Evolutionary conservation across 2,888 invertebrate genomes (phyloP).

Genomic region (Monoplex corrugatus): DNA sequence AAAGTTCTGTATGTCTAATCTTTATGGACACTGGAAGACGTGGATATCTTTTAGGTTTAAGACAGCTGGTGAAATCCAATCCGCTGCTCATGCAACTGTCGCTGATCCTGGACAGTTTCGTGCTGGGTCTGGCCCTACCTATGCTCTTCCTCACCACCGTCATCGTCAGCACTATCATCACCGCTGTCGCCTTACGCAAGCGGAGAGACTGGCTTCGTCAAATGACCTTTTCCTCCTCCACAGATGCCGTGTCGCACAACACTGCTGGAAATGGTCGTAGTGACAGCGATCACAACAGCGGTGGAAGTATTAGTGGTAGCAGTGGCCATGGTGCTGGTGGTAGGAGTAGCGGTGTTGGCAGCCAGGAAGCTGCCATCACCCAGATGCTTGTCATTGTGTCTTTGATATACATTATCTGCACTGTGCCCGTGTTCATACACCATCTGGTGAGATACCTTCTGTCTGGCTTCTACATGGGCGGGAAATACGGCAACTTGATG

Average conservation of each 20-base stretch:
- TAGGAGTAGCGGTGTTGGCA: not conserved
- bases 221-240: not conserved
- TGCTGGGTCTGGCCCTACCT: not conserved
- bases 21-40: not conserved
- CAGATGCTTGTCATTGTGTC: slow-evolving; percentile 24
- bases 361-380: slow-evolving; percentile 14
- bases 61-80: not conserved
- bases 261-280: too few species aligned
- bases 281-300: not conserved
- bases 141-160: slow-evolving; percentile 11
- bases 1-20: not conserved
- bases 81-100: not conserved
- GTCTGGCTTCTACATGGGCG: not conserved
- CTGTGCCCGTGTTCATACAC: not conserved
- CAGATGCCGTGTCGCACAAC: too few species aligned
- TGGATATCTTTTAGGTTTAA: not conserved
- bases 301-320: not conserved
- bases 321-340: not conserved
- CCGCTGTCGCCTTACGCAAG: not conserved
- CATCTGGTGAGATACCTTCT: not conserved
- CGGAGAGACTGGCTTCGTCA: not conserved
- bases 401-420: not conserved
- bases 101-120: not conserved
- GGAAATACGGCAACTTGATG: not conserved
- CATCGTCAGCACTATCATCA: slow-evolving; percentile 8